A percentile compares a stretch with the other conserved stretches of the same genome.
These are phyloP conservation scores for Halictus ligatus DNA, from an alignment of 2,888 invertebrate species.

Conservation along the genomic window DNA sequence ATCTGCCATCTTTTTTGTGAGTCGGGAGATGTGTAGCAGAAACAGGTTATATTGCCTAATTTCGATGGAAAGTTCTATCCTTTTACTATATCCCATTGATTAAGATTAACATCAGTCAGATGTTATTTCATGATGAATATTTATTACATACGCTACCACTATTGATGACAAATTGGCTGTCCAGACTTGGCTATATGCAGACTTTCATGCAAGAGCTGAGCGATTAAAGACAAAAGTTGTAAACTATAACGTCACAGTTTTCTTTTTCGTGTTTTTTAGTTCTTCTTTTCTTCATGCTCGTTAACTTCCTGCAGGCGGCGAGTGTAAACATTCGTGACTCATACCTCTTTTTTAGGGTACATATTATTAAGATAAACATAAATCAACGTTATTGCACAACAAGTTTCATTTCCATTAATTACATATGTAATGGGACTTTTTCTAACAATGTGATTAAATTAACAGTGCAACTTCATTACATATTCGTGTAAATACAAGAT, in stretches of 20 bases:
- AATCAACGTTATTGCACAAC: background rate
- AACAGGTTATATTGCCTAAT: constrained; percentile 11
- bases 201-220: background rate
- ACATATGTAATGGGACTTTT: background rate
- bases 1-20: background rate
- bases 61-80: background rate
- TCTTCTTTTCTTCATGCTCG: background rate
- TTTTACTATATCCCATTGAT: background rate
- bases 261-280: background rate
- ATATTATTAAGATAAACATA: background rate
- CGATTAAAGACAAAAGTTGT: background rate
- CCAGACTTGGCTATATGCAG: background rate
- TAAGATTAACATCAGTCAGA: background rate
- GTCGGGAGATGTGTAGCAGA: background rate
- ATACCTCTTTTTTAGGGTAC: background rate
- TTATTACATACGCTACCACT: background rate
- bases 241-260: background rate
- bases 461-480: background rate
- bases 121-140: background rate
- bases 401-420: background rate
- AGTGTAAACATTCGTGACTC: background rate
- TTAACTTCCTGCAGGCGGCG: background rate
- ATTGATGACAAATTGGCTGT: background rate
- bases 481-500: background rate
- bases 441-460: no score